Conservation (phyloP, 2,888 invertebrate genomes). For the Erebia ligea region DNA sequence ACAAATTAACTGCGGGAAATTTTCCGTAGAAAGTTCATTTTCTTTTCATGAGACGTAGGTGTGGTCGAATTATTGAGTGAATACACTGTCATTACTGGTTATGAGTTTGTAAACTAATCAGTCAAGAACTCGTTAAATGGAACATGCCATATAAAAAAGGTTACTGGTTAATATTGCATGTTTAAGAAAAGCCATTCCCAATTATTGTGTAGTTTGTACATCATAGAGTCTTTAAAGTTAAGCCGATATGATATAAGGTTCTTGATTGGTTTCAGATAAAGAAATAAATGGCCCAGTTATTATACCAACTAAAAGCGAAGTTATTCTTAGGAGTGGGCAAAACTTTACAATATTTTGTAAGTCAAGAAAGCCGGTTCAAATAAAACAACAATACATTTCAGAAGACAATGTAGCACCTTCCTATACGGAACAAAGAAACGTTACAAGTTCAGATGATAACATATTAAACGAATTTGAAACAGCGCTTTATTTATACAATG, state of each 20-base stretch:
- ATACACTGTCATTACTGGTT: constrained; percentile 29
- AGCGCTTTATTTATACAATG: constrained; percentile 69
- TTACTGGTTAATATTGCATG: not conserved
- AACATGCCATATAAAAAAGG: not conserved
- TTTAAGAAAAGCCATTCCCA: not conserved
- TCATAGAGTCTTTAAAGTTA: not conserved
- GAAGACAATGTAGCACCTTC: constrained; percentile 60
- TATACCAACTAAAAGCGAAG: constrained; percentile 60
- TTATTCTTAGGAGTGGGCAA: constrained; percentile 67
- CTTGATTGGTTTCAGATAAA: constrained; percentile 66
- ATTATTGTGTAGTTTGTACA: not conserved
- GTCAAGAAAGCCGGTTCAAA: constrained; percentile 57
- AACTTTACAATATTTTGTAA: constrained; percentile 68
- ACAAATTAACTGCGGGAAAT: constrained; percentile 48
- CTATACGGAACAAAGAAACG: constrained; percentile 45
- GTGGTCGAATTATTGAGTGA: constrained; percentile 38
- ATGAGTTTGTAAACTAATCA: constrained; percentile 23
- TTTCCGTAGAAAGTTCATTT: constrained; percentile 42
- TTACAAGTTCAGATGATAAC: constrained; percentile 46
- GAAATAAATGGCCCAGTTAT: constrained; percentile 64
- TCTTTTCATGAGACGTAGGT: constrained; percentile 41
- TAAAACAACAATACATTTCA: constrained; percentile 66
- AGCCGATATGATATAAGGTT: constrained; percentile 3
- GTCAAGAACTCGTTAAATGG: constrained; percentile 17
- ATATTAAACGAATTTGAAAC: constrained; percentile 64